Evolutionary conservation across 2,113 vertebrate species (phyloP), one percentile per base, ranked within the genome.

Genomic region (Scolopax mira): DNA sequence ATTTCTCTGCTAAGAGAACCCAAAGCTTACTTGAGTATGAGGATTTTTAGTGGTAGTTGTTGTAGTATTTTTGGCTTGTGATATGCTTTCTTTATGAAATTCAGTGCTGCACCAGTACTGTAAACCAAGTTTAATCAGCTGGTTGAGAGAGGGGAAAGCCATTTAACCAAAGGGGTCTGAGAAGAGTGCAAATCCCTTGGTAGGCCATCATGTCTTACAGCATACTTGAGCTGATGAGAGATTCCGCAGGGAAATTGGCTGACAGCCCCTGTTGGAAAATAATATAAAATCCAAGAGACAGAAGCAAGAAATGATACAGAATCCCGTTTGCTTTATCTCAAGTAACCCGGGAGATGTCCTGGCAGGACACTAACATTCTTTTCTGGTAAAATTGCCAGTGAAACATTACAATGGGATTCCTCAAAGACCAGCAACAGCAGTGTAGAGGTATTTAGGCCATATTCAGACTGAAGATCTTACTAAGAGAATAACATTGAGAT

Each of bases 361-460:
- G 82, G 77, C 90, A 90, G 39, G 51, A 86, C 42, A 55, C 3
- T 4, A 87, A 51, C 52, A 57, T 92, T 84, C 55, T 77, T 84
- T 75, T 81, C 79, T 13, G 65, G 52, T 64, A 35, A 85, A 86
- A 89, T 35, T 1, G 12, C 67, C 65, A 72, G 37, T 37, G 55
- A 89, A 92, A 51, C 31, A 48, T 94, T 86, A 42, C 42, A 80
- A 12, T 73, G 71, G 52, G 91, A 94, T 94, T 91, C 91, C 73
- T 93, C 73, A 87, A 39, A 89, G 92, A 66, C 78, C 64, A 69
- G 8, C 52, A 70, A 10, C 39, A 57, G 48, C 57, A 42, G 3
- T 10, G 12, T 54, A 49, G 69, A 82, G 22, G 10, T 8, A 88
- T 33, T 79, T 48, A 91, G 84, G 69, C 70, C 70, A 86, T 64